Evolutionary conservation across 2,888 invertebrate genomes (phyloP), one percentile per base, ranked within the genome.

Genomic region (Nebria salina): DNA sequence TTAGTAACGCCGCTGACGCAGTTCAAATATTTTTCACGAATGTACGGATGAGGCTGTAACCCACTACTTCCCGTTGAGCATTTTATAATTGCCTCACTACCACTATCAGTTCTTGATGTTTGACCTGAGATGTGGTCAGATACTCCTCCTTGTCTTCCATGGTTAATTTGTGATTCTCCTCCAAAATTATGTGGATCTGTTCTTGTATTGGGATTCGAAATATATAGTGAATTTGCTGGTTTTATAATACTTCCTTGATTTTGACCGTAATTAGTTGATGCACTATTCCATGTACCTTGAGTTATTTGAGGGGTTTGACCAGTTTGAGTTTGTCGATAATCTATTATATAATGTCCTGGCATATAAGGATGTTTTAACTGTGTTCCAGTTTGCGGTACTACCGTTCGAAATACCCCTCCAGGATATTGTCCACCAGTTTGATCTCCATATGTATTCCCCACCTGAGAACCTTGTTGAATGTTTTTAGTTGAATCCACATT

Each of bases 1-100:
- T 90, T 89, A 25, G 88, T 88, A 4, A 86, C 85, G 0, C 93
- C 93, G 83, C 91, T 89, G 26, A 89, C 91, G 85, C 94, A 94
- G 84, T 92, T 92, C 5, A 94, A 86, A 85, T 91, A 94, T 85
- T 92, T 93, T 0, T 90, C 88, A 84, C 94, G 94, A 82, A 93
- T 91, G 0, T 87, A 87, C 2, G 93, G 92, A 87, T 94, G 92
- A 0, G 92, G 91, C 41, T 91, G 87, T 6, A 92, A 84, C 0
- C 93, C 93, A 68, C 86, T 90, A n/a, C 90, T 87, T 6, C 89
- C 89, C 9, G 86, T 83, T 0, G 91, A 91, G 85, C 93, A 93
- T 68, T 85, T 85, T 20, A 76, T 72, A 34, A 26, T 9, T 26
- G 20, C 34, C 20, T 72, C 34, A 34, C 25, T n/a, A 13, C 25